phyloP scores from a whole-genome alignment of 2,888 invertebrate species.

The Lamellibrachia columna region DNA sequence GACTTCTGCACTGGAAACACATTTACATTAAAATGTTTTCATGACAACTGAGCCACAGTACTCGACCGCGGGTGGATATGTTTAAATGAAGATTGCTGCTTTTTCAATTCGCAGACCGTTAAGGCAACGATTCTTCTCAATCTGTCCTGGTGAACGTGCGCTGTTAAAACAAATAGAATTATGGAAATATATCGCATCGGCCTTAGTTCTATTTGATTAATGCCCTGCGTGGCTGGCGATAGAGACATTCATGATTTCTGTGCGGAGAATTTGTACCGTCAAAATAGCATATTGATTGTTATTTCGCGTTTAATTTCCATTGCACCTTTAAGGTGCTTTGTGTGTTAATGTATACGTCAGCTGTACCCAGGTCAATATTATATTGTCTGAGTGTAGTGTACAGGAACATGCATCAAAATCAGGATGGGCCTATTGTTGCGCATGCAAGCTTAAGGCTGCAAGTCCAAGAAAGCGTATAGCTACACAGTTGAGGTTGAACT shows the following conservation, averaged over 20 bases:
- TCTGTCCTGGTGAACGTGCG: not conserved
- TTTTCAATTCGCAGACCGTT: not conserved
- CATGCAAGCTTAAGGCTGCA: not conserved
- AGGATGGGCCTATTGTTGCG: not conserved
- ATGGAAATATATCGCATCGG: not conserved
- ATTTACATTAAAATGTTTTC: too few relatives aligned
- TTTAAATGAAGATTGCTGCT: too few relatives aligned
- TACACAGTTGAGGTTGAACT: too few relatives aligned
- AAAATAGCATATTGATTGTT: not conserved
- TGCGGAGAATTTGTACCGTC: not conserved
- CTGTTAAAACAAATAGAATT: not conserved
- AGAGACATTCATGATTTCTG: not conserved
- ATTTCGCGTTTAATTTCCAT: not conserved
- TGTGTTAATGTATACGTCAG: not conserved
- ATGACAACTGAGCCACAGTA: too few relatives aligned
- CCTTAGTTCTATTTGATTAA: not conserved
- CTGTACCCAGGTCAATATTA: not conserved
- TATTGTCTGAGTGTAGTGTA: not conserved
- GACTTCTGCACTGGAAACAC: too few relatives aligned
- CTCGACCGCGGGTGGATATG: too few relatives aligned
- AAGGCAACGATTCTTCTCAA: not conserved
- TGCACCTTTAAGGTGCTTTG: not conserved
- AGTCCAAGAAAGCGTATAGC: too few relatives aligned
- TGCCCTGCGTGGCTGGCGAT: not conserved
- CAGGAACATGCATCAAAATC: not conserved